Evolutionary conservation across 2,797 vertebrate species (phyloP).

Genomic region (Eulemur albifrons): DNA sequence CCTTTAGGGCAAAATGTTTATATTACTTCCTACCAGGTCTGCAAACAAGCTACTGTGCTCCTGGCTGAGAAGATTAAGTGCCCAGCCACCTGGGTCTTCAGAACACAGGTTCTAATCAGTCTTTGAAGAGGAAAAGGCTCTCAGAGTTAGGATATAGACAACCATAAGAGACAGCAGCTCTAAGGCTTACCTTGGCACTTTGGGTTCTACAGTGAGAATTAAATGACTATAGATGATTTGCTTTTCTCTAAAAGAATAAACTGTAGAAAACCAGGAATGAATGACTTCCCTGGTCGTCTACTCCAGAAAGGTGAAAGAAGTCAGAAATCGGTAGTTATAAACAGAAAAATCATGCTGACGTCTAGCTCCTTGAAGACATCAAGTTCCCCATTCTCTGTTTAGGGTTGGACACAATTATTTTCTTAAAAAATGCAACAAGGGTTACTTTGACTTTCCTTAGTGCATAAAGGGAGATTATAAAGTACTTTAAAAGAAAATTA

Average conservation of each 20-base stretch:
- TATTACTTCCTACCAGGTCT: slow-evolving; percentile 57
- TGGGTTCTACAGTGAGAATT: slow-evolving; percentile 22
- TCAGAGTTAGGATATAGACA: slow-evolving; percentile 32
- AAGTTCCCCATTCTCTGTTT: not conserved
- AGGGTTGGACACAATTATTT: not conserved
- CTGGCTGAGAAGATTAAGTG: slow-evolving; percentile 70
- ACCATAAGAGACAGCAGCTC: not conserved
- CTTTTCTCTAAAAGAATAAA: slow-evolving; percentile 32
- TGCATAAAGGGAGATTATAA: not conserved
- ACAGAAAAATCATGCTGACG: not conserved
- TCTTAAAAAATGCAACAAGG: not conserved
- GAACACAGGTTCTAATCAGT: slow-evolving; percentile 34
- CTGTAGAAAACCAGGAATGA: not conserved
- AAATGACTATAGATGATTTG: slow-evolving; percentile 14
- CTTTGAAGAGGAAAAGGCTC: slow-evolving; percentile 40
- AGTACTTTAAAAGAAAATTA: not conserved
- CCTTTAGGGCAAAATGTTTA: slow-evolving; percentile 68
- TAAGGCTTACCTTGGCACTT: not conserved
- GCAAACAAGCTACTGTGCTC: slow-evolving; percentile 55
- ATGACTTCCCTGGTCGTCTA: slow-evolving; percentile 10
- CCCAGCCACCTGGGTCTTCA: slow-evolving; percentile 34
- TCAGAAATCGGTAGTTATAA: not conserved
- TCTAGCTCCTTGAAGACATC: not conserved
- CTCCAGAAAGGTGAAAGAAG: not conserved
- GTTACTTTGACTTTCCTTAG: not conserved